phyloP scores from a whole-genome alignment of 2,113 vertebrate genomes.

The Xenopus laevis region DNA sequence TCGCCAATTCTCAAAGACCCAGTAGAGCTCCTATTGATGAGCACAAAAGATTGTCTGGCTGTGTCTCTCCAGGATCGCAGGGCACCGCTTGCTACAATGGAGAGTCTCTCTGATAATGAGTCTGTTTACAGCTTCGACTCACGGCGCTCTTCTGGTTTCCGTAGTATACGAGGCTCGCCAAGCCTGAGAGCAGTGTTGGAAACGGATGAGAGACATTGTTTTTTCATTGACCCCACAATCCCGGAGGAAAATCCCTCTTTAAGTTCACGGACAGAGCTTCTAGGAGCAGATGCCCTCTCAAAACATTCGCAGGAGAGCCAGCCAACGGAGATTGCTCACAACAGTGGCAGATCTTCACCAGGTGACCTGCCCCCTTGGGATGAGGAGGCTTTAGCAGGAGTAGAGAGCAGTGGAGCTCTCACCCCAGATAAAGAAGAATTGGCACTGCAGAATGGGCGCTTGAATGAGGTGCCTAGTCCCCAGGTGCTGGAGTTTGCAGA shows the following conservation, averaged over 20 bases:
- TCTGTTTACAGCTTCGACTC: conserved; percentile 96
- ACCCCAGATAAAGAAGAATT: conserved; percentile 57
- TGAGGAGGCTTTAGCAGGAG: conserved; percentile 54
- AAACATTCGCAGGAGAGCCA: conserved; percentile 77
- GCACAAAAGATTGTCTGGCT: conserved; percentile 83
- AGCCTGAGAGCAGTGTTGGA: conserved; percentile 87
- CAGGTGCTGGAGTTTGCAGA: conserved; percentile 95
- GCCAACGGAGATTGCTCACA: conserved; percentile 57
- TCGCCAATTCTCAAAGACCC: conserved; percentile 68
- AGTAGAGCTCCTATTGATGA: conserved; percentile 87
- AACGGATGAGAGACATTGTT: conserved; percentile 72
- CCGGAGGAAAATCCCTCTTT: conserved; percentile 96
- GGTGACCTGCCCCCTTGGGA: conserved; percentile 63
- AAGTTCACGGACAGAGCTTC: conserved; percentile 92
- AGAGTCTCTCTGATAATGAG: conserved; percentile 93
- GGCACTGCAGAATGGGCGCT: conserved; percentile 78
- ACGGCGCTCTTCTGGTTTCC: conserved; percentile 86
- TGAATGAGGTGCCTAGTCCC: conserved; percentile 80
- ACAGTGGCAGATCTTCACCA: conserved; percentile 64
- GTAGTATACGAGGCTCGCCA: conserved; percentile 87
- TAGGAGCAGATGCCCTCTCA: conserved; percentile 87
- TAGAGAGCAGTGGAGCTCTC: conserved; percentile 50
- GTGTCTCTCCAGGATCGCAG: conserved; percentile 87
- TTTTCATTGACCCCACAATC: conserved; percentile 88
- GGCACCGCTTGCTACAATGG: conserved; percentile 94